These are phyloP conservation scores for Euwallacea similis DNA, from an alignment of 1,140 invertebrate genomes.

Conservation along the genomic window DNA sequence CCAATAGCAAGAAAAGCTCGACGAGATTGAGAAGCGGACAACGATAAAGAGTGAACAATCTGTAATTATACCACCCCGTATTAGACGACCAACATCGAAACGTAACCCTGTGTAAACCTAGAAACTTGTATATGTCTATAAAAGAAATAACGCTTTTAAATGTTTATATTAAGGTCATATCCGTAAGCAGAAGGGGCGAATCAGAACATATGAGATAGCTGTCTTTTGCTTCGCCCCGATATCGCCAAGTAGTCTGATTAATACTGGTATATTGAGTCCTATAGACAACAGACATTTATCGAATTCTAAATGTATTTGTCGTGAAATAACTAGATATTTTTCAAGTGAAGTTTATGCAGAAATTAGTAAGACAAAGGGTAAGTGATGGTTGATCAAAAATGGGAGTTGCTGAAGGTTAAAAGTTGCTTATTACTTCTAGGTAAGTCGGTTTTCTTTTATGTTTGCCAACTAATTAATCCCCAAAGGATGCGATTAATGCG, in stretches of 20 bases:
- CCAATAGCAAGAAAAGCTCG: conserved; percentile 33
- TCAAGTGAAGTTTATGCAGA: conserved; percentile 45
- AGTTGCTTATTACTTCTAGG: too few relatives aligned
- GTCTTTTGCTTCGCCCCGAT: too few relatives aligned
- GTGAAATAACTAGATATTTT: conserved; percentile 44
- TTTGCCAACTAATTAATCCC: too few relatives aligned
- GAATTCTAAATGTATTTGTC: conserved; percentile 12
- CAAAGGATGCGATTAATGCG: too few relatives aligned
- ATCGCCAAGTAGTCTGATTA: conserved; percentile 37
- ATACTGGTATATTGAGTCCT: conserved; percentile 48
- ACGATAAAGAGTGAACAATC: conserved; percentile 26
- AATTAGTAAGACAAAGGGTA: conserved; percentile 9
- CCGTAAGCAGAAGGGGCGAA: background rate
- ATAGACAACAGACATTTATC: conserved; percentile 40
- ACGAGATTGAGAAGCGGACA: conserved; percentile 40
- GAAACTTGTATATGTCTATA: conserved; percentile 37
- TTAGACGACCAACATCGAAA: conserved; percentile 48
- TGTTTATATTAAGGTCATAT: conserved; percentile 30
- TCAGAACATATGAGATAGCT: background rate
- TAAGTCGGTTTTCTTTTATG: too few relatives aligned
- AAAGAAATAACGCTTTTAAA: conserved; percentile 43
- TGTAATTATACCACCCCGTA: conserved; percentile 37
- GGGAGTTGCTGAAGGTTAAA: too few relatives aligned
- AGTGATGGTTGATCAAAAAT: conserved; percentile 13
- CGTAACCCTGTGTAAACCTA: conserved; percentile 42